Percentiles rank a stretch among this genome's conserved stretches.
Evolutionary conservation across 2,113 vertebrate genomes (phyloP).

Genomic region (Leptosomus discolor): DNA sequence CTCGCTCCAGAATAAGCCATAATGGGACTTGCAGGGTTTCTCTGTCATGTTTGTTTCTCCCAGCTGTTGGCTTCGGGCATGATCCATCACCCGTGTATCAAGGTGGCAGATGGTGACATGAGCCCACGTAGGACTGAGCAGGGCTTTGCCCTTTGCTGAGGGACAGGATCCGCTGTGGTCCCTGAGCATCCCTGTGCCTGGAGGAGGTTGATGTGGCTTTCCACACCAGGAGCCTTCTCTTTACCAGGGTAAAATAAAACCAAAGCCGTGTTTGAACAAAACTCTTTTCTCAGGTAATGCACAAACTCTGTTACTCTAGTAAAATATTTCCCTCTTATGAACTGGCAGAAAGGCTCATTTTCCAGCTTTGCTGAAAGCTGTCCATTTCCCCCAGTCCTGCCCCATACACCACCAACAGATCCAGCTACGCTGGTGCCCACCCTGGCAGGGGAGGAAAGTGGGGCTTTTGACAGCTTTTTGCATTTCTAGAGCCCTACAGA

Average conservation of each 20-base stretch:
- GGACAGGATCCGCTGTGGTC: not conserved
- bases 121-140: not conserved
- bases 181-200: not conserved
- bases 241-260: not conserved
- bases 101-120: not conserved
- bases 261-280: not conserved
- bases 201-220: not conserved
- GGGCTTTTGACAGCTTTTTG: not conserved
- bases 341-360: not conserved
- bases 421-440: not conserved
- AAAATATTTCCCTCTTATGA: not conserved
- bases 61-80: not conserved
- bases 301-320: not conserved
- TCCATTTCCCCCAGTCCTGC: not conserved
- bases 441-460: not conserved
- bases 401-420: not conserved
- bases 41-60: not conserved
- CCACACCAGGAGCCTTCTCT: not conserved
- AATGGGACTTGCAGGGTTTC: not conserved
- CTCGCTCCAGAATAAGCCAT: not conserved
- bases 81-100: not conserved
- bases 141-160: not conserved
- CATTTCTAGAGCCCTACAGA: not conserved
- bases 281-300: not conserved
- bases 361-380: not conserved